A percentile compares a stretch with the other conserved stretches of the same genome.
Evolutionary conservation across 2,888 invertebrate genomes (phyloP).

Genomic region (Hydrotaea cyrtoneurina): DNA sequence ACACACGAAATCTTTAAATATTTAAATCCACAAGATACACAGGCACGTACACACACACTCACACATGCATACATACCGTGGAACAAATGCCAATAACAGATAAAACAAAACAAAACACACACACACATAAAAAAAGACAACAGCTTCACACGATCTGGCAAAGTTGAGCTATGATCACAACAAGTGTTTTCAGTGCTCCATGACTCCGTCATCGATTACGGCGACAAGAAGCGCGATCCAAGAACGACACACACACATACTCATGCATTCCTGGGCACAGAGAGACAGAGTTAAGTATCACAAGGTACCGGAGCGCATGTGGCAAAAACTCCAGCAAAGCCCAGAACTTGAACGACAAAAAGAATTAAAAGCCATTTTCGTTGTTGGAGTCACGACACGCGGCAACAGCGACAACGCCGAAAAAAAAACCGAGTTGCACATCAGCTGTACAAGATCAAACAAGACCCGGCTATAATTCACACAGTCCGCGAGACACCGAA

Average conservation of each 20-base stretch:
- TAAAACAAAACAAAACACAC: neutral
- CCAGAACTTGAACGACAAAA: slow-evolving; percentile 65
- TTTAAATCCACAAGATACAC: neutral
- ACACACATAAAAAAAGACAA: neutral
- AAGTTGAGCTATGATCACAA: slow-evolving; percentile 30
- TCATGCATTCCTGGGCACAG: neutral
- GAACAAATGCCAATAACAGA: neutral
- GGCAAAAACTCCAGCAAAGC: slow-evolving; percentile 31
- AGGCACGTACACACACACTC: neutral
- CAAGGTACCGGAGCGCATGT: neutral
- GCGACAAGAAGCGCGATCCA: neutral
- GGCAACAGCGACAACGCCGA: slow-evolving; percentile 32
- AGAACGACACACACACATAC: neutral
- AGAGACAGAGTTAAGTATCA: neutral
- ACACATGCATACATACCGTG: no score
- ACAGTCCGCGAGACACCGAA: neutral
- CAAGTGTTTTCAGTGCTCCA: slow-evolving; percentile 30
- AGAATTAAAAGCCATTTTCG: slow-evolving; percentile 52
- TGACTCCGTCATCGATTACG: neutral
- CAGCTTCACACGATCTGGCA: slow-evolving; percentile 50
- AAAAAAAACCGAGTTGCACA: slow-evolving; percentile 36
- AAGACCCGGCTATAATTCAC: slow-evolving; percentile 38
- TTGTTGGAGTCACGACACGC: slow-evolving; percentile 42
- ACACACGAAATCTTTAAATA: slow-evolving; percentile 6
- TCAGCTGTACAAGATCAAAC: slow-evolving; percentile 67